These are phyloP conservation scores for Petaurus breviceps DNA, from an alignment of 2,113 vertebrate genomes.

Conservation along the genomic window DNA sequence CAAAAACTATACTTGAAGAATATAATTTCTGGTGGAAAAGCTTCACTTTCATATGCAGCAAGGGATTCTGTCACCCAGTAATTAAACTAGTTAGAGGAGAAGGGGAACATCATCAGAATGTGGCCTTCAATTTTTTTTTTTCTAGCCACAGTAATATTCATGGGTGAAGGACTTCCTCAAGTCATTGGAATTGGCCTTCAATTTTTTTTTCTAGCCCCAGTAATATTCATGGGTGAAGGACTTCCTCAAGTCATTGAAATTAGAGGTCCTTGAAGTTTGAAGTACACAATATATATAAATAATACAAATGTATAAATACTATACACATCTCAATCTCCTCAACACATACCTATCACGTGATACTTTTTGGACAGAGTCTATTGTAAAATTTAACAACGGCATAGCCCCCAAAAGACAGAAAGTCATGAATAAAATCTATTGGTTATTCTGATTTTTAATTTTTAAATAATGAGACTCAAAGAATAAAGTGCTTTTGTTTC, in stretches of 20 bases:
- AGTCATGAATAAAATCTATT: neutral
- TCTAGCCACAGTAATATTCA: neutral
- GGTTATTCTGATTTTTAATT: neutral
- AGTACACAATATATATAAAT: neutral
- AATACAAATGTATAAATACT: no score
- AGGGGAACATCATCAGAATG: neutral
- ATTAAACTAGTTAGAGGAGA: neutral
- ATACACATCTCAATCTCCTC: neutral
- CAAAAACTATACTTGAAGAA: neutral
- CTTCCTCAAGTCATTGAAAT: neutral
- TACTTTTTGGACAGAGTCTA: neutral
- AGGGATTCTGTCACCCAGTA: neutral
- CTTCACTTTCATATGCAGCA: neutral
- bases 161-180: neutral
- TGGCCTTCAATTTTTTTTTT: neutral
- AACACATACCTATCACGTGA: neutral
- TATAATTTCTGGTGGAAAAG: neutral
- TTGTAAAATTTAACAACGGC: neutral
- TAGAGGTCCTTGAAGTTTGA: neutral
- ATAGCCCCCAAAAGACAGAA: neutral
- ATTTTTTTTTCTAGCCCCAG: neutral
- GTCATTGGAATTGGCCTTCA: neutral
- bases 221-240: neutral
- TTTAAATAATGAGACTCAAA: neutral
- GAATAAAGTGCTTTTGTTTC: constrained; percentile 13